Base-by-base conservation (phyloP, 2,888 invertebrate genomes). In the Sylvicola cinctus region DNA sequence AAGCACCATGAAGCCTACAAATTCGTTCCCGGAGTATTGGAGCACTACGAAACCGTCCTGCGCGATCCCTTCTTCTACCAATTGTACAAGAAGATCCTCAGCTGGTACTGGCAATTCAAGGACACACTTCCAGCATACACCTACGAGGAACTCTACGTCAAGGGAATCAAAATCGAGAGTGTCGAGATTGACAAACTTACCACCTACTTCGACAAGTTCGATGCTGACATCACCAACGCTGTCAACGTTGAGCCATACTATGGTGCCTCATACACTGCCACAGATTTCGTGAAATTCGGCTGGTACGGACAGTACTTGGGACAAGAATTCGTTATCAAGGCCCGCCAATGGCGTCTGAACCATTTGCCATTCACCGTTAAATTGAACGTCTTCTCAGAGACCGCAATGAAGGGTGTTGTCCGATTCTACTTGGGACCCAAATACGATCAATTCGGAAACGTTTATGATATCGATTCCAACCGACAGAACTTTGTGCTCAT, bases 11-110 rank as follows among this genome's bases (percentile, higher is more conserved):
- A 11, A 3, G 16, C n/a, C 13, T 23, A 27, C 3, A 33, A 29
- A 10, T 55, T 65, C 3, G 49, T 60, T 6, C 70, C 75, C n/a
- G 61, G 68, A 8, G 60, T 68, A 2, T 54, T 75, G 41, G 68
- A 74, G 45, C 60, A 63, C 41, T 70, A 66, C 46, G 65, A 68
- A 46, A 74, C 76, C 4, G 66, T 70, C 44, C 55, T 74, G 41
- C 71, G 77, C 41, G 79, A 80, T 49, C 79, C 79, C 15, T 63
- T 72, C 31, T 77, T 75, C 65, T 80, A 72, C 52, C 65, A 67
- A 42, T 55, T 77, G 38, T 71, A 70, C 49, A 70, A 74, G 52
- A 67, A 68, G 37, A 59, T 75, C 40, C 47, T 65, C 31, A 52
- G 64, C 38, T 58, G 63, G 31, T 63, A 70, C 48, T 53, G 60